phyloP scores from a whole-genome alignment of 2,888 invertebrate species.

The Scaptomyza parva region DNA sequence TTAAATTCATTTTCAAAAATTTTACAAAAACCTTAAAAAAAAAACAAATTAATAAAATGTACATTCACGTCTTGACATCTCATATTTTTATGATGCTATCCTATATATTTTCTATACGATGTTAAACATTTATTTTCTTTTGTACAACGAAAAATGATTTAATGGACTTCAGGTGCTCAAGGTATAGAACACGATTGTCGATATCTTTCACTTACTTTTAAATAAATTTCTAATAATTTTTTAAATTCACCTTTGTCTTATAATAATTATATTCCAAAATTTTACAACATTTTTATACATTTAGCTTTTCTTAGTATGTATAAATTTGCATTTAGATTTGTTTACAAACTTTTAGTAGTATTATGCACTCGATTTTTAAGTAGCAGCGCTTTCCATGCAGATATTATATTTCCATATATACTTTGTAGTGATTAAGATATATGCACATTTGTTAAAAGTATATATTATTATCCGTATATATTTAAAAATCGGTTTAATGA shows the following conservation, averaged over 20 bases:
- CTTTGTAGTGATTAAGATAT: neutral
- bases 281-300: too few species aligned
- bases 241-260: too few species aligned
- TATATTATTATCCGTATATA: too few species aligned
- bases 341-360: too few species aligned
- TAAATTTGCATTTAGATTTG: too few species aligned
- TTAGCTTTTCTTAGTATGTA: too few species aligned
- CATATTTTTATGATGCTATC: constrained; percentile 3
- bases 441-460: neutral
- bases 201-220: neutral
- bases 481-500: too few species aligned
- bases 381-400: neutral
- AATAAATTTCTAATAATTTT: too few species aligned
- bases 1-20: neutral
- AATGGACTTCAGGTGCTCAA: constrained; percentile 84
- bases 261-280: too few species aligned
- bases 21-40: neutral
- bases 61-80: neutral
- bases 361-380: neutral
- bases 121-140: constrained; percentile 54
- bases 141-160: constrained; percentile 52
- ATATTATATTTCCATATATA: too few species aligned
- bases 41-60: neutral
- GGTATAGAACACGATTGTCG: constrained; percentile 72
- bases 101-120: constrained; percentile 25